Conservation (phyloP, 2,797 vertebrate species). For the Xerus rutilus region DNA sequence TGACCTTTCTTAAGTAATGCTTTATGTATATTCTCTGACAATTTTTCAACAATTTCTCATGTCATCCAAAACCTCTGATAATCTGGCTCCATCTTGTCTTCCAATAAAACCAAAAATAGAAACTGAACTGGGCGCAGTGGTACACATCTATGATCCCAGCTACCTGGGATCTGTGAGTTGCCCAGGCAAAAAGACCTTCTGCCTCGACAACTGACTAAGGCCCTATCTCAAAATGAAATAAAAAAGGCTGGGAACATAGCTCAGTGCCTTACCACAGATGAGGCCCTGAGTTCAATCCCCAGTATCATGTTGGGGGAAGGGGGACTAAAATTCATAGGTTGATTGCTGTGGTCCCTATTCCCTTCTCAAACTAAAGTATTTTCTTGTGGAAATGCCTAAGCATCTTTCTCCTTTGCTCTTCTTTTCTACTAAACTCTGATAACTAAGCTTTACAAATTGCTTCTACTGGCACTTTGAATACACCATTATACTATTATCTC, state of each 20-base stretch:
- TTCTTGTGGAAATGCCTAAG: slow-evolving; percentile 31
- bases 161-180: not conserved
- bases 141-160: not conserved
- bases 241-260: not conserved
- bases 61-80: not conserved
- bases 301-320: too few species aligned
- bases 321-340: not conserved
- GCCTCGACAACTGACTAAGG: too few species aligned
- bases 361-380: not conserved
- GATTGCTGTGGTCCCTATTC: not conserved
- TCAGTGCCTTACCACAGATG: not conserved
- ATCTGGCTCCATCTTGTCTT: not conserved
- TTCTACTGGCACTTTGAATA: not conserved
- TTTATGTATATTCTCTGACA: not conserved
- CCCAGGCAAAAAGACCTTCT: not conserved
- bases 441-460: not conserved
- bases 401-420: not conserved
- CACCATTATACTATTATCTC: not conserved
- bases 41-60: slow-evolving; percentile 3
- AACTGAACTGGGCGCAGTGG: not conserved
- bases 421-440: not conserved
- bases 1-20: slow-evolving; percentile 16
- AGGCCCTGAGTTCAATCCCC: too few species aligned
- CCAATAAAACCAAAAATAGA: not conserved
- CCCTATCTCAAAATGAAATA: not conserved